Evolutionary conservation across 2,888 invertebrate genomes (phyloP).

Genomic region (Trichopoda pennipes): DNA sequence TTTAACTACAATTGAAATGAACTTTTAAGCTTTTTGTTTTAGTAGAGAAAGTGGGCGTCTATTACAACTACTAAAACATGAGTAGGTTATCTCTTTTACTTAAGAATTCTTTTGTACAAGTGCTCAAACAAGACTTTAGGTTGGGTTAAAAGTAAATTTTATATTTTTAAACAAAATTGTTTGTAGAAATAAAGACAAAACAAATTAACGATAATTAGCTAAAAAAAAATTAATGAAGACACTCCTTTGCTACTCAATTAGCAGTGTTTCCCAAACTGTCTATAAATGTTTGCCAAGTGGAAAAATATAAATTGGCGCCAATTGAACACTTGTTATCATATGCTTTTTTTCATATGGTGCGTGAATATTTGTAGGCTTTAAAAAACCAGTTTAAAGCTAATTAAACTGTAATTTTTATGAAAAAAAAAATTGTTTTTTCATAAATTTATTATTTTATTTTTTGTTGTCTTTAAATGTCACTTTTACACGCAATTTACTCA

Average conservation of each 20-base stretch:
- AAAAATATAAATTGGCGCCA: slow-evolving; percentile 49
- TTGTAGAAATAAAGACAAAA: background rate
- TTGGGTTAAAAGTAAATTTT: background rate
- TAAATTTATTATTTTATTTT: background rate
- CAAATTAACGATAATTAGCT: background rate
- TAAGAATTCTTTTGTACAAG: slow-evolving; percentile 5
- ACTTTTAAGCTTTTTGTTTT: slow-evolving; percentile 17
- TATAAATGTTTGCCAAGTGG: background rate
- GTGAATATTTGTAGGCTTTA: background rate
- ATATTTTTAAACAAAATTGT: background rate
- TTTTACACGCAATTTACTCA: slow-evolving; percentile 58
- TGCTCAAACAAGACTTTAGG: slow-evolving; percentile 12
- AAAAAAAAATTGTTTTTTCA: slow-evolving; percentile 18
- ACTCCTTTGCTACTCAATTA: slow-evolving; percentile 16
- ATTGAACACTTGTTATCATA: slow-evolving; percentile 45
- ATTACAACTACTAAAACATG: background rate
- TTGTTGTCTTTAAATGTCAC: slow-evolving; percentile 31
- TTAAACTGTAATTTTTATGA: slow-evolving; percentile 9
- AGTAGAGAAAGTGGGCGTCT: slow-evolving; percentile 52
- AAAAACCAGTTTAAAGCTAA: slow-evolving; percentile 40
- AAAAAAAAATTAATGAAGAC: slow-evolving; percentile 23
- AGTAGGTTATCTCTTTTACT: slow-evolving; percentile 41
- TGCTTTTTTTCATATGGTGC: background rate
- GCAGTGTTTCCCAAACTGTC: slow-evolving; percentile 18
- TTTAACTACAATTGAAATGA: slow-evolving; percentile 21